These are phyloP conservation scores for Butastur rufipennis DNA, from an alignment of 2,113 vertebrate genomes.

Conservation along the genomic window DNA sequence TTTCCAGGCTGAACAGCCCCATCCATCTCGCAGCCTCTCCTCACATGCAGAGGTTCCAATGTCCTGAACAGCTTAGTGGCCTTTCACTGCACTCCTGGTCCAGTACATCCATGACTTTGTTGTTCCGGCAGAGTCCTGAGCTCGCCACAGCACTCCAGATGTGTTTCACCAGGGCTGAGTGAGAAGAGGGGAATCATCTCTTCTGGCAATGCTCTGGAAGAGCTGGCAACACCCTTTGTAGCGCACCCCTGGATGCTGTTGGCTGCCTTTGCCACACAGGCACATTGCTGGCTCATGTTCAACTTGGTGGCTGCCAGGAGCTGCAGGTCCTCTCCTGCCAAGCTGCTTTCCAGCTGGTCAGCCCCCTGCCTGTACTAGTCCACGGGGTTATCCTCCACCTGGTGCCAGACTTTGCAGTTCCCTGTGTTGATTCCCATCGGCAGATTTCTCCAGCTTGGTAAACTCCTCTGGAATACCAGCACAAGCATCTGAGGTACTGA, in stretches of 20 bases:
- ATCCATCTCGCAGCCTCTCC: not conserved
- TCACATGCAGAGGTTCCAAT: not conserved
- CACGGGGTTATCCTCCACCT: not conserved
- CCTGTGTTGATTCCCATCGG: rapidly evolving
- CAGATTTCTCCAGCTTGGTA: not conserved
- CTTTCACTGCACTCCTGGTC: not conserved
- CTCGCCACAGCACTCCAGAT: rapidly evolving
- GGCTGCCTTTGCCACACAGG: not conserved
- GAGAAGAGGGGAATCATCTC: not conserved
- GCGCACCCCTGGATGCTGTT: not conserved
- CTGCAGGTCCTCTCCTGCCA: not conserved
- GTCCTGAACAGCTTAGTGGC: too few relatives aligned
- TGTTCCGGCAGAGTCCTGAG: rapidly evolving
- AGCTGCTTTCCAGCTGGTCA: rapidly evolving
- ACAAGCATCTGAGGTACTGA: not conserved
- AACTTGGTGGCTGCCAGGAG: not conserved
- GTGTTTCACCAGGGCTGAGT: not conserved
- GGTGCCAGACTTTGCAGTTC: rapidly evolving
- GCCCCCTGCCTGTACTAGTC: too few relatives aligned
- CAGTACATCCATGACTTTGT: not conserved
- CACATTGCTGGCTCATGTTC: not conserved
- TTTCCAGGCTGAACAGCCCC: not conserved
- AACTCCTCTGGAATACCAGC: not conserved
- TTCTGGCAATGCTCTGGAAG: too few relatives aligned
- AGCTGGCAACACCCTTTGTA: not conserved